Percentiles rank a stretch among this genome's conserved stretches.
These are phyloP conservation scores for Enteromius unitaeniatus DNA, from an alignment of 2,797 vertebrate species.

Conservation along the genomic window DNA sequence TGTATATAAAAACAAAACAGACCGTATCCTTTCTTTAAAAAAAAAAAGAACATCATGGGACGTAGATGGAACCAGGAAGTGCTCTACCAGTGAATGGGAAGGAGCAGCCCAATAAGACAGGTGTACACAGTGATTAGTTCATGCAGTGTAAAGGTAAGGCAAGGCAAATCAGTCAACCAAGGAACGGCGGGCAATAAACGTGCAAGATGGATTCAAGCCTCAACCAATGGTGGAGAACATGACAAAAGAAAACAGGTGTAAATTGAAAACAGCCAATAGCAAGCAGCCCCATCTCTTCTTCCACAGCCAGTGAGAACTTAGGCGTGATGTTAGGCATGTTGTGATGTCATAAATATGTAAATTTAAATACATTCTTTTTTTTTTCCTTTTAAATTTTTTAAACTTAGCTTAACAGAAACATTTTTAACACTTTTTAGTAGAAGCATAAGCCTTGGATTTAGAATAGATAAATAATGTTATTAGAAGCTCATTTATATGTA, in stretches of 20 bases:
- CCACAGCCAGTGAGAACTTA: constrained; percentile 58
- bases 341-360: constrained; percentile 14
- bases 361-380: constrained; percentile 1
- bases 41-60: constrained; percentile 39
- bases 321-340: constrained; percentile 15
- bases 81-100: constrained; percentile 54
- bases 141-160: constrained; percentile 58
- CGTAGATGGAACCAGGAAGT: constrained; percentile 47
- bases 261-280: constrained; percentile 57
- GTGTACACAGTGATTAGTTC: constrained; percentile 65
- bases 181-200: constrained; percentile 58
- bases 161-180: constrained; percentile 46
- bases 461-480: constrained; percentile 21
- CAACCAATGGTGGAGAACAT: constrained; percentile 32
- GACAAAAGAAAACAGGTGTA: constrained; percentile 17
- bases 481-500: constrained; percentile 26
- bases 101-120: constrained; percentile 62
- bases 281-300: constrained; percentile 68
- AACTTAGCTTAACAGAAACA: neutral
- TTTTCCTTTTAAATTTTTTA: neutral
- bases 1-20: constrained; percentile 46
- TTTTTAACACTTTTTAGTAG: constrained; percentile 22
- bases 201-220: constrained; percentile 60
- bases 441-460: constrained; percentile 9
- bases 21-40: neutral